Base-by-base conservation (phyloP, 2,113 vertebrate genomes). In the Lethenteron reissneri region DNA sequence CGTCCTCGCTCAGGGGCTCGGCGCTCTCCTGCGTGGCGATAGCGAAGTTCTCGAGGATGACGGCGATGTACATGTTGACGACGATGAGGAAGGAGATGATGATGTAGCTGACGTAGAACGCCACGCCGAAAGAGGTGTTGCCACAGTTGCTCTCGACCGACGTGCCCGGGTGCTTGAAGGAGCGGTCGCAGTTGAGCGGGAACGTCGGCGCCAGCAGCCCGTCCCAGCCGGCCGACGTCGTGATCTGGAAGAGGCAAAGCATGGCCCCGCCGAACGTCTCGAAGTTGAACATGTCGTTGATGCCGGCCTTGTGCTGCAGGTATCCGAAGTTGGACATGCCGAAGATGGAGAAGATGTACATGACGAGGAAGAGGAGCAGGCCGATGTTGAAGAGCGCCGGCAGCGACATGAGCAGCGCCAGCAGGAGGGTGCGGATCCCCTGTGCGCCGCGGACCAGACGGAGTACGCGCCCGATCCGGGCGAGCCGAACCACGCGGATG, bases 221-320 rank as follows among this genome's bases (percentile, higher is more conserved):
- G 10, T 68, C 64, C 64, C 64, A 68, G n/a, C 64, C 64, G n/a
- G 64, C 64, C 64, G 64, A 68, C 64, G 64, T 68, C n/a, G 64
- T 68, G n/a, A 68, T 68, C 64, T 68, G 64, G 64, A 68, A 68
- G 64, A 68, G 64, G 64, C 64, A 68, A 68, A 68, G 64, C 64
- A 68, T 68, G 64, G 64, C n/a, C n/a, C 64, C 64, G 25, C n/a
- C n/a, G 25, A 68, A 68, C 64, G 64, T 68, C 64, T 68, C 64
- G 25, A 68, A 68, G 11, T 68, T 68, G 25, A 9, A 68, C 64
- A 68, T 68, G 64, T 68, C 64, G 64, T 68, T 68, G 25, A 68
- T 68, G 64, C 64, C 64, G n/a, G n/a, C 25, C 8, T n/a, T 68
- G 25, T 68, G 64, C 64, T 25, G n/a, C 64, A 68, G 64, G 25